Evolutionary conservation across 2,888 invertebrate species (phyloP).

Genomic region (Cataglyphis altisquamis): DNA sequence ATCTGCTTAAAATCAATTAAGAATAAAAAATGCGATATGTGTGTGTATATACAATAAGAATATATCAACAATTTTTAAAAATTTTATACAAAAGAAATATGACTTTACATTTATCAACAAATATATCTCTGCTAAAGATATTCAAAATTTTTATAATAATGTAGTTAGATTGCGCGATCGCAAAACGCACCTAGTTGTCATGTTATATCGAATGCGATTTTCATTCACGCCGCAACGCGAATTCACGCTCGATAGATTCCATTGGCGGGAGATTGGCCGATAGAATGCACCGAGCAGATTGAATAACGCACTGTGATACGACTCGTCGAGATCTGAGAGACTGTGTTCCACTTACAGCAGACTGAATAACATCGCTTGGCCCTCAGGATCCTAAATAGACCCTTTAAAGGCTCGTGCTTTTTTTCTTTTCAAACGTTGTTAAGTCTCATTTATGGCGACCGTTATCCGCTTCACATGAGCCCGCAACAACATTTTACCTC

Average conservation of each 20-base stretch:
- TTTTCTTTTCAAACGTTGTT: slow-evolving; percentile 24
- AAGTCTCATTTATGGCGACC: slow-evolving; percentile 35
- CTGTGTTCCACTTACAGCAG: slow-evolving; percentile 28
- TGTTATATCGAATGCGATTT: slow-evolving; percentile 21
- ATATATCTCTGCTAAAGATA: background rate
- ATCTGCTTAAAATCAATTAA: background rate
- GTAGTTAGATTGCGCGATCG: background rate
- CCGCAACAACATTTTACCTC: slow-evolving; percentile 5
- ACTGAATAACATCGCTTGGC: slow-evolving; percentile 32
- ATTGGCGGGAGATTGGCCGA: slow-evolving; percentile 44
- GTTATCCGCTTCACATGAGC: slow-evolving; percentile 14
- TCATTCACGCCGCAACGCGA: slow-evolving; percentile 22
- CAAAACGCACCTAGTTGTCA: background rate
- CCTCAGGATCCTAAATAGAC: background rate
- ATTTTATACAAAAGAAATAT: background rate
- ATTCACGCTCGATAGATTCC: slow-evolving; percentile 41
- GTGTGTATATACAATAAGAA: background rate
- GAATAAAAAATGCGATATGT: background rate
- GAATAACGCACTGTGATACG: slow-evolving; percentile 45
- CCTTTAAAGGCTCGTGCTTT: slow-evolving; percentile 31
- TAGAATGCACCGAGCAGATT: slow-evolving; percentile 31
- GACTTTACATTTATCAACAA: background rate
- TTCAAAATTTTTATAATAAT: background rate
- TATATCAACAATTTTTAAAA: background rate
- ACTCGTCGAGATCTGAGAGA: slow-evolving; percentile 32